These are phyloP conservation scores for Aphelocoma coerulescens DNA, from an alignment of 2,113 vertebrate species.

Conservation along the genomic window DNA sequence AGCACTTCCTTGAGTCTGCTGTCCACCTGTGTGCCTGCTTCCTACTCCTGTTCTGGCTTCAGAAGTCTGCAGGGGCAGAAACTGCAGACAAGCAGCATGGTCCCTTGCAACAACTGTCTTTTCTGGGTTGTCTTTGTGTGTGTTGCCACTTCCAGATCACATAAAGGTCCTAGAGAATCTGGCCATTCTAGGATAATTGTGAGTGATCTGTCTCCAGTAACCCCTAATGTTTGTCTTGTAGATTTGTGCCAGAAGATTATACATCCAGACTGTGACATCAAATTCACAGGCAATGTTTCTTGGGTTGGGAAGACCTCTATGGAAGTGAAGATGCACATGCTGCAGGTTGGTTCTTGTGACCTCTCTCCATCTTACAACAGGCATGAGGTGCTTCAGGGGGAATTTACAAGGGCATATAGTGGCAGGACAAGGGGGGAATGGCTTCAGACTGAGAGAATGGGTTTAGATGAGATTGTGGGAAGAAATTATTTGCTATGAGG, in stretches of 20 bases:
- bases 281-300: slow-evolving; percentile 91
- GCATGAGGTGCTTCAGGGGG: neutral
- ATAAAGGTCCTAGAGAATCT: neutral
- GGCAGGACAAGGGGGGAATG: neutral
- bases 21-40: neutral
- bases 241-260: slow-evolving; percentile 87
- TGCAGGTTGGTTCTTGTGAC: slow-evolving; percentile 78
- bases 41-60: neutral
- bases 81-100: neutral
- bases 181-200: neutral
- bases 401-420: neutral
- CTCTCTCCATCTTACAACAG: neutral
- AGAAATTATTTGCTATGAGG: neutral
- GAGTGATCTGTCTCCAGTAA: neutral
- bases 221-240: slow-evolving; percentile 39
- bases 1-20: neutral
- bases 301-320: slow-evolving; percentile 97
- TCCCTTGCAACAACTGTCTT: neutral
- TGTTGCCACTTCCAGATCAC: neutral
- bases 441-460: neutral
- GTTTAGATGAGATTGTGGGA: neutral
- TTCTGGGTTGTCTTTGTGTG: neutral
- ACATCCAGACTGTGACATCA: slow-evolving; percentile 91
- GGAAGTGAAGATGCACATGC: slow-evolving; percentile 97
- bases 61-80: neutral